Conservation (phyloP, 1,140 invertebrate species). For the Macrobrachium nipponense region DNA sequence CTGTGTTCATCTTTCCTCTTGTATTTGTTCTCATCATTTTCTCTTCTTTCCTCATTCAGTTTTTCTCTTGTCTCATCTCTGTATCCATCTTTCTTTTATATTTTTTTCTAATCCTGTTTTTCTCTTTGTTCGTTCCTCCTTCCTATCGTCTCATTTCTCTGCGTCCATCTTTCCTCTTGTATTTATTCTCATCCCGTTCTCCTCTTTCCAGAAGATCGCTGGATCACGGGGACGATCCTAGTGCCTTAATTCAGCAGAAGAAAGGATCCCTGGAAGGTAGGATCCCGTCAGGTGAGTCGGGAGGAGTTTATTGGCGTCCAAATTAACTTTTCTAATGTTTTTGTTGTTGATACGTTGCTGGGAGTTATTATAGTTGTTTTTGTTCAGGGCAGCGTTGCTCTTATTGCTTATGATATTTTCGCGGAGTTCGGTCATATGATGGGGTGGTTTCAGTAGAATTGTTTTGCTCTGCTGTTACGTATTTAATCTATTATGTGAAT, state of each 20-base stretch:
- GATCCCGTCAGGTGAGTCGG: slow-evolving; percentile 26
- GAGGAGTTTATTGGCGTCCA: not conserved
- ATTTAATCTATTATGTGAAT: too few relatives aligned
- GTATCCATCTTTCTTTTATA: not conserved
- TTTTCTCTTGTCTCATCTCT: not conserved
- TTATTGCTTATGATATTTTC: too few relatives aligned
- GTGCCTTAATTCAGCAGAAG: slow-evolving; percentile 53
- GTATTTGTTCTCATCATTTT: not conserved
- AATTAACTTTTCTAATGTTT: too few relatives aligned
- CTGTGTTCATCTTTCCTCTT: not conserved
- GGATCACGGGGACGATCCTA: slow-evolving; percentile 44
- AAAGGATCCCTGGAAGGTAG: slow-evolving; percentile 47
- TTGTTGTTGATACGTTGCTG: too few relatives aligned
- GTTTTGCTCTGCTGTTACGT: too few relatives aligned
- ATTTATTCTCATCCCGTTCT: not conserved
- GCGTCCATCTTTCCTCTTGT: not conserved
- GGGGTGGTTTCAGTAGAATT: too few relatives aligned
- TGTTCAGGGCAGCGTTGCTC: too few relatives aligned
- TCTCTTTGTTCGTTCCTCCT: slow-evolving; percentile 1
- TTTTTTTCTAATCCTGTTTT: not conserved
- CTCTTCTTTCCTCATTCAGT: not conserved
- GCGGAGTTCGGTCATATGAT: too few relatives aligned
- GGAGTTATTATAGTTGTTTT: too few relatives aligned
- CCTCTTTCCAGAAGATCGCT: slow-evolving; percentile 24
- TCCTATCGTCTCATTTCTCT: not conserved